Percentiles rank a stretch among this genome's conserved stretches.
Conservation (phyloP, 2,797 vertebrate species). For the Galago senegalensis region DNA sequence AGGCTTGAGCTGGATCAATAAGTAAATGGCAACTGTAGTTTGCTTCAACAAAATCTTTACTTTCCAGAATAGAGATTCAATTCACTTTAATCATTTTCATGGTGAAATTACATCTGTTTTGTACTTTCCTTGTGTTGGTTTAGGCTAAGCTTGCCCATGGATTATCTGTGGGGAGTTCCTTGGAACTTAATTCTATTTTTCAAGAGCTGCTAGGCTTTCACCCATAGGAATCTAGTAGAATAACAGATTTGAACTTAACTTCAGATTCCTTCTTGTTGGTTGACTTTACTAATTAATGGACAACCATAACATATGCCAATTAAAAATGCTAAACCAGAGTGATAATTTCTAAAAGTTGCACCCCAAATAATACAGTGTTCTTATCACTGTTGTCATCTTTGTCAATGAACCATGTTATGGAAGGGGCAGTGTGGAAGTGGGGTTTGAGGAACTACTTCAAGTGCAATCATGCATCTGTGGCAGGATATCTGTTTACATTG, state of each 20-base stretch:
- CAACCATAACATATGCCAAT: neutral
- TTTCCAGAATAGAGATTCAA: slow-evolving; percentile 82
- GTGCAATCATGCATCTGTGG: neutral
- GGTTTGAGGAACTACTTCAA: neutral
- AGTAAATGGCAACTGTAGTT: slow-evolving; percentile 83
- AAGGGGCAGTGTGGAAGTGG: neutral
- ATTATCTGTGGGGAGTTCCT: neutral
- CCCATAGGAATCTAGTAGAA: neutral
- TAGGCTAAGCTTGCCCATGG: slow-evolving; percentile 6
- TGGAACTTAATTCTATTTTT: slow-evolving; percentile 55
- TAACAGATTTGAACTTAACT: neutral
- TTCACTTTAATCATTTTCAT: slow-evolving; percentile 18
- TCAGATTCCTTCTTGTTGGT: neutral
- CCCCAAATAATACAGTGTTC: neutral
- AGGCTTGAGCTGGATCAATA: slow-evolving; percentile 86
- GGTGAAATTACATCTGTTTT: slow-evolving; percentile 9
- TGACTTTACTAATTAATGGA: slow-evolving; percentile 15
- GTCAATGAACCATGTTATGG: neutral
- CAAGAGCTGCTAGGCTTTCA: neutral
- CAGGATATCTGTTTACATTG: neutral
- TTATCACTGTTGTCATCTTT: neutral
- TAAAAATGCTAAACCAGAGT: neutral
- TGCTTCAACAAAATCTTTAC: slow-evolving; percentile 85
- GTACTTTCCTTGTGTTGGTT: slow-evolving; percentile 9
- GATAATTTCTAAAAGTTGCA: neutral